Evolutionary conservation across 2,113 vertebrate species (phyloP).

Genomic region (Tauraco erythrolophus): DNA sequence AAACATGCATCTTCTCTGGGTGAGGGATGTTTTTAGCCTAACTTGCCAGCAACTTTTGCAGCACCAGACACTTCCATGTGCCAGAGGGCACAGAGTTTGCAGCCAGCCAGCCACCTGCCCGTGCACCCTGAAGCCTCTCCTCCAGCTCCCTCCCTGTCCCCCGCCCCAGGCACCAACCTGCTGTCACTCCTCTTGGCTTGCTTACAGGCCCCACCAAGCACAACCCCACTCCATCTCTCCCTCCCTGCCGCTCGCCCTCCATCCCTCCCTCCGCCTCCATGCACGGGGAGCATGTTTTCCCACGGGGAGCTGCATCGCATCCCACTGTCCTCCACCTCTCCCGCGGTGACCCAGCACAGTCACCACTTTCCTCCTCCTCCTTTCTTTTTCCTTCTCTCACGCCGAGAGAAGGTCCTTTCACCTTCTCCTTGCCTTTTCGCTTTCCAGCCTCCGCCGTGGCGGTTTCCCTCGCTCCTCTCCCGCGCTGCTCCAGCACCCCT

Average conservation of each 20-base stretch:
- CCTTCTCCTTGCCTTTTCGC: fast-evolving
- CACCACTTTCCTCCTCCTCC: too few species aligned
- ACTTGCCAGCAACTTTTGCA: not conserved
- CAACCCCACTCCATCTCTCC: too few species aligned
- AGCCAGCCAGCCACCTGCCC: not conserved
- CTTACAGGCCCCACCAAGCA: not conserved
- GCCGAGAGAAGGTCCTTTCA: fast-evolving
- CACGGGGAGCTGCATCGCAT: not conserved
- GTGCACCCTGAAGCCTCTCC: not conserved
- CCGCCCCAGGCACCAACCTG: not conserved
- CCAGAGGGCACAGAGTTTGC: not conserved
- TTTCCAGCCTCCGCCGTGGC: fast-evolving
- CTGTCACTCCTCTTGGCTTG: not conserved
- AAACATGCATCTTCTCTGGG: not conserved
- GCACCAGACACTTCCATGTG: not conserved
- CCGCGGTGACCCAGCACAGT: not conserved
- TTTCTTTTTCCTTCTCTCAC: fast-evolving
- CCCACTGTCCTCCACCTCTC: not conserved
- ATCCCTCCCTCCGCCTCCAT: not conserved
- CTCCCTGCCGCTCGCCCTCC: not conserved
- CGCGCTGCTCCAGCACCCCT: not conserved
- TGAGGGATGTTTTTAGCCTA: not conserved
- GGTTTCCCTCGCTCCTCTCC: not conserved
- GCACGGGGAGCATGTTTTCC: not conserved
- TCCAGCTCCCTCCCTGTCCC: not conserved